Conservation (phyloP, 1,140 invertebrate species). For the Pissodes strobi region DNA sequence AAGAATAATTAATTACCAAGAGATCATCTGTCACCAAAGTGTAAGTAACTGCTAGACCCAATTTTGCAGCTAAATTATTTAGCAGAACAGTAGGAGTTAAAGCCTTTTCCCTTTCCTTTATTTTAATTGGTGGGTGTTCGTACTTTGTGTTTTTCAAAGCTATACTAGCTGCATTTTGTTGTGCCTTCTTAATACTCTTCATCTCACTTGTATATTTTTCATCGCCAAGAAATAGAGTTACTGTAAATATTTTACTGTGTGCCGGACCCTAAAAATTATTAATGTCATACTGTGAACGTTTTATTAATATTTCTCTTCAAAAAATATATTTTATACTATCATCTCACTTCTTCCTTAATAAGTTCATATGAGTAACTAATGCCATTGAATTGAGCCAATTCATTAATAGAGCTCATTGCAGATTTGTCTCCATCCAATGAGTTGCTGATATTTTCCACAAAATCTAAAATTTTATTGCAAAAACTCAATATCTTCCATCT, state of each 20-base stretch:
- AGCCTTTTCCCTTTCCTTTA: constrained; percentile 32
- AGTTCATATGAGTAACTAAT: constrained; percentile 40
- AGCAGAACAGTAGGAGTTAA: constrained; percentile 44
- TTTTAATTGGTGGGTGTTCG: constrained; percentile 37
- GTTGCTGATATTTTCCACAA: not conserved
- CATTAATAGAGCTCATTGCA: constrained; percentile 35
- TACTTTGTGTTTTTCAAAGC: constrained; percentile 44
- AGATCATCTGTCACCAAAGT: constrained; percentile 17
- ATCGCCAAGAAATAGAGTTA: constrained; percentile 42
- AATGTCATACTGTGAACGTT: not conserved
- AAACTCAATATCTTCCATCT: not conserved
- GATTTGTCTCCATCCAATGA: constrained; percentile 15
- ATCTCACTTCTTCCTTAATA: constrained; percentile 36
- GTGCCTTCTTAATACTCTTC: constrained; percentile 46
- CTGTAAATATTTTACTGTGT: constrained; percentile 41
- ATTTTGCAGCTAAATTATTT: constrained; percentile 47
- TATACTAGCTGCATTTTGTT: constrained; percentile 36
- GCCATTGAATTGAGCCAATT: constrained; percentile 41
- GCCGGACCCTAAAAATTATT: constrained; percentile 40
- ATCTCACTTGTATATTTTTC: constrained; percentile 42
- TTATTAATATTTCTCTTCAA: constrained; percentile 1
- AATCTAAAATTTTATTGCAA: constrained; percentile 4
- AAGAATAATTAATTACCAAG: constrained; percentile 21
- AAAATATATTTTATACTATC: not conserved
- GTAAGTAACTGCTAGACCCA: constrained; percentile 42